These are phyloP conservation scores for Bostrychus sinensis DNA, from an alignment of 2,113 vertebrate species.

Conservation along the genomic window DNA sequence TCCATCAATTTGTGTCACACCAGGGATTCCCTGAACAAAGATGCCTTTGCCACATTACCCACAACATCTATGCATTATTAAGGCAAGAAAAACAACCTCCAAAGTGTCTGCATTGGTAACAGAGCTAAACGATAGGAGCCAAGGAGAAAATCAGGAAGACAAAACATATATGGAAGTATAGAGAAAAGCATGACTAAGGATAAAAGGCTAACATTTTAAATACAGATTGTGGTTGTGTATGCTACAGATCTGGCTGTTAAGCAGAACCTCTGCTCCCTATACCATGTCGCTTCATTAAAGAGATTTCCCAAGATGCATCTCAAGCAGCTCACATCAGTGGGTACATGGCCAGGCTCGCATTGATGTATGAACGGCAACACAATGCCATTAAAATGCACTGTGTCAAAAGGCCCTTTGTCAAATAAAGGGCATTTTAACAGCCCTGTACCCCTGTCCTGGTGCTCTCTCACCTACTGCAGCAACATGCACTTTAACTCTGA, in stretches of 20 bases:
- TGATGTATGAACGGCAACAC: conserved; percentile 49
- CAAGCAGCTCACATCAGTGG: conserved; percentile 39
- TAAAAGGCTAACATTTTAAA: conserved; percentile 57
- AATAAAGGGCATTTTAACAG: conserved; percentile 30
- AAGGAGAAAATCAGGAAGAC: conserved; percentile 30
- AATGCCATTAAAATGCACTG: conserved; percentile 43
- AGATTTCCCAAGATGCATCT: conserved; percentile 73
- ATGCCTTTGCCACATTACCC: conserved; percentile 69
- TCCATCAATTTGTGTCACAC: conserved; percentile 77
- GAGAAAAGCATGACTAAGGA: conserved; percentile 41
- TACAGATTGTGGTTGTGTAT: conserved; percentile 25
- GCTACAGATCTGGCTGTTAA: conserved; percentile 55
- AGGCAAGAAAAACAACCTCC: conserved; percentile 68
- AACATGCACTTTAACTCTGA: not conserved
- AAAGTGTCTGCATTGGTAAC: conserved; percentile 64
- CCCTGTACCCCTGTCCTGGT: conserved; percentile 14
- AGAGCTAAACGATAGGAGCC: conserved; percentile 47
- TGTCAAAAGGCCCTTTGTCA: conserved; percentile 27
- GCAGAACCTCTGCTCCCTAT: conserved; percentile 34
- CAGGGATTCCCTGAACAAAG: conserved; percentile 77
- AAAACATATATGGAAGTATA: conserved; percentile 11
- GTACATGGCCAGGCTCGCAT: conserved; percentile 14
- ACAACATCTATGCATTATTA: conserved; percentile 79
- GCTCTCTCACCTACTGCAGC: conserved; percentile 11
- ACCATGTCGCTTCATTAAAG: conserved; percentile 61